Base-by-base conservation (phyloP, 2,797 vertebrate species). In the Typhlichthys subterraneus region DNA sequence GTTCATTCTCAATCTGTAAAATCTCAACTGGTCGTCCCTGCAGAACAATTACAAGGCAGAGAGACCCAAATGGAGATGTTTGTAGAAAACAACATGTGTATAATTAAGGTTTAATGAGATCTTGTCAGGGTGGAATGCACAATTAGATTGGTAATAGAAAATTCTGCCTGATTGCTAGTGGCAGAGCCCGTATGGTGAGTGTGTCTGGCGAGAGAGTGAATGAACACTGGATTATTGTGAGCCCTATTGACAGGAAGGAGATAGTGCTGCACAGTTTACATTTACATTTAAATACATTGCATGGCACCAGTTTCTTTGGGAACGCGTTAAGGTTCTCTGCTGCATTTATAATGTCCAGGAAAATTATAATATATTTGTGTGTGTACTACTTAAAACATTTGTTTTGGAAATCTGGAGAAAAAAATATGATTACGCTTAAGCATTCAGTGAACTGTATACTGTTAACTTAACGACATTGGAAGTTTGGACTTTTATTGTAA, bases 31-130 rank as follows among this genome's bases (percentile, higher is more conserved):
- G 85, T 84, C 80, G 91, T 93, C 94, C 93, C 93, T 82, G 87
- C 91, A 83, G 95, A 97, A 95, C 95, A 94, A 93, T 97, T 96
- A 95, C 94, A 92, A 92, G 91, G 94, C 93, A 88, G 93, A 94
- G 93, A 92, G 92, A 93, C 94, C 93, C 95, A 96, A 98, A 98
- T 96, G 94, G 95, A 97, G 96, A 98, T 99, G 97, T 99, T 99
- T 99, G 96, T 96, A 94, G 95, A 98, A 98, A 98, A 98, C 97
- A 99, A 97, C 96, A 97, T 97, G 96, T 97, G 96, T 96, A 96
- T 98, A 98, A 99, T 98, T 98, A 98, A 96, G 96, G 94, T 95
- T 97, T 98, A 99, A 98, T 98, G 97, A 99, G 96, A 93, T 94
- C 95, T 97, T 97, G 96, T 98, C 96, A 96, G 93, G 94, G 94